phyloP scores from a whole-genome alignment of 2,797 vertebrate species.

The Danio albolineatus region DNA sequence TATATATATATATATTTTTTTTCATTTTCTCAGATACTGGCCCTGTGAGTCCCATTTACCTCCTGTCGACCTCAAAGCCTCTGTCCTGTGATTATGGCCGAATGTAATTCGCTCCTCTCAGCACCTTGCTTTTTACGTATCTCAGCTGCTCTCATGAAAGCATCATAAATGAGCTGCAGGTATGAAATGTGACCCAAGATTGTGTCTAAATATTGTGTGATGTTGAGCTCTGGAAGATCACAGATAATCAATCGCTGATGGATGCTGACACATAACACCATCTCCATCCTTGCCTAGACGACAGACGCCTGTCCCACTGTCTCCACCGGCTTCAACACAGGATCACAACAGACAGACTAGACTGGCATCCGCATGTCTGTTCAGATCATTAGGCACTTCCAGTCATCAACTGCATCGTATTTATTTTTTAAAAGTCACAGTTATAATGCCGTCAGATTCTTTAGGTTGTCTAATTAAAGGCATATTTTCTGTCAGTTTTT shows the following conservation, averaged over 20 bases:
- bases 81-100: neutral
- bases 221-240: constrained; percentile 40
- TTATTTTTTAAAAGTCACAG: no score
- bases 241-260: constrained; percentile 48
- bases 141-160: constrained; percentile 3
- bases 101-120: constrained; percentile 10
- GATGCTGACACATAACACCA: constrained; percentile 43
- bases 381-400: neutral
- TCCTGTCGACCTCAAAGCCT: constrained; percentile 20
- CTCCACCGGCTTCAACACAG: constrained; percentile 22
- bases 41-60: constrained; percentile 28
- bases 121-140: neutral
- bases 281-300: constrained; percentile 45
- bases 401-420: neutral
- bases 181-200: neutral
- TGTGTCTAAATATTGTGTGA: neutral
- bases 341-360: neutral
- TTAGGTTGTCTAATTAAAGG: no score
- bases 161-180: neutral
- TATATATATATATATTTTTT: constrained; percentile 1
- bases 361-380: neutral
- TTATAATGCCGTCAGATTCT: no score
- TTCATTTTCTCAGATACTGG: constrained; percentile 8
- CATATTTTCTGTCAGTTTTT: no score
- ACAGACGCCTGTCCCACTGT: constrained; percentile 45